These are phyloP conservation scores for Elysia crispata DNA, from an alignment of 2,888 invertebrate species.

Conservation along the genomic window DNA sequence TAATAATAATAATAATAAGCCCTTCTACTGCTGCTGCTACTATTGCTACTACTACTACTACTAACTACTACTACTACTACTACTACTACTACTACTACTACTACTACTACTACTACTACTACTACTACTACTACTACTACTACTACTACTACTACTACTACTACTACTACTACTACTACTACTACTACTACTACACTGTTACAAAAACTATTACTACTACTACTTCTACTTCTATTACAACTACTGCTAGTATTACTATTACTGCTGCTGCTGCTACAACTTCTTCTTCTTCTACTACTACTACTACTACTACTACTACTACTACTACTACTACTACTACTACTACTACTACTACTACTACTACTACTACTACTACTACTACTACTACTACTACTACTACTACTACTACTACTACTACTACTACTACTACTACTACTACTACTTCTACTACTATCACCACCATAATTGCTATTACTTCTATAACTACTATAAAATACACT, in stretches of 20 bases:
- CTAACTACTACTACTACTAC: conserved; percentile 5
- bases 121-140: conserved; percentile 19
- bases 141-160: conserved; percentile 24
- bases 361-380: conserved; percentile 15
- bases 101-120: conserved; percentile 19
- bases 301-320: conserved; percentile 9
- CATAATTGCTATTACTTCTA: too few species aligned
- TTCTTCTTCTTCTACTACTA: neutral
- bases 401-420: conserved; percentile 24
- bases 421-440: conserved; percentile 23
- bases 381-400: conserved; percentile 27
- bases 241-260: too few species aligned
- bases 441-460: neutral
- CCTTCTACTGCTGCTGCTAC: neutral
- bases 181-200: too few species aligned
- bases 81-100: conserved; percentile 17
- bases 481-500: neutral
- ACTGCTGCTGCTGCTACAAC: neutral
- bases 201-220: too few species aligned
- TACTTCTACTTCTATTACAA: too few species aligned
- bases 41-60: neutral
- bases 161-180: conserved; percentile 9
- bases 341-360: conserved; percentile 1
- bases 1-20: too few species aligned
- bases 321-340: conserved; percentile 4